These are phyloP conservation scores for Alauda arvensis DNA, from an alignment of 2,797 vertebrate genomes.

Conservation along the genomic window DNA sequence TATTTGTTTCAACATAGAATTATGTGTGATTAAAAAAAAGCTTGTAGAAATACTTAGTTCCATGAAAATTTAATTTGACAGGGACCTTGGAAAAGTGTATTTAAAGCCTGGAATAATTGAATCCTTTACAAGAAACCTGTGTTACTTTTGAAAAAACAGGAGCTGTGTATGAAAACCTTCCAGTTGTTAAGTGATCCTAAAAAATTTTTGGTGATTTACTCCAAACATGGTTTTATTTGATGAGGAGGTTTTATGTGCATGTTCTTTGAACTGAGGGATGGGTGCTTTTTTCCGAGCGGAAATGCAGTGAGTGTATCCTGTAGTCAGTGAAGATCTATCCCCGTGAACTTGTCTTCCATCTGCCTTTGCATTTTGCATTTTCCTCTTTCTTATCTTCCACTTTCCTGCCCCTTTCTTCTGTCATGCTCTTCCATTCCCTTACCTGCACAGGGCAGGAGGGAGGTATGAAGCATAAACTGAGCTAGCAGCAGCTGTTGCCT, in stretches of 20 bases:
- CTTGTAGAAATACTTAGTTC: neutral
- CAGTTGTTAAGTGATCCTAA: neutral
- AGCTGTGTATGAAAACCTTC: neutral
- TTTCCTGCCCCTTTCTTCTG: neutral
- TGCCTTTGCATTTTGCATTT: neutral
- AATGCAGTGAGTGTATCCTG: neutral
- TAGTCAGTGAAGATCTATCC: neutral
- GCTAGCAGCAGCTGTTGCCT: neutral
- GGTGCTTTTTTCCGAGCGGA: neutral
- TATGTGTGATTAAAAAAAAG: neutral
- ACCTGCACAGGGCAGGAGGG: neutral
- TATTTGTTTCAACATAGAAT: neutral
- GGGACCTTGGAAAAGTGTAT: neutral
- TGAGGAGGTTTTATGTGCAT: neutral
- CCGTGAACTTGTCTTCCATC: neutral
- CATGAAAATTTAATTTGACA: neutral
- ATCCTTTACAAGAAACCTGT: neutral
- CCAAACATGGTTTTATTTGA: neutral
- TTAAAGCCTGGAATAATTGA: neutral
- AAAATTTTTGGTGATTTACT: neutral
- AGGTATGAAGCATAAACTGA: neutral
- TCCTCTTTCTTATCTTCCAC: rapidly evolving
- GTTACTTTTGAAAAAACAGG: neutral
- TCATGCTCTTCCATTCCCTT: neutral
- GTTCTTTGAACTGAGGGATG: neutral